Conservation (phyloP, 1,140 invertebrate genomes). For the Drosophila sproati region DNA sequence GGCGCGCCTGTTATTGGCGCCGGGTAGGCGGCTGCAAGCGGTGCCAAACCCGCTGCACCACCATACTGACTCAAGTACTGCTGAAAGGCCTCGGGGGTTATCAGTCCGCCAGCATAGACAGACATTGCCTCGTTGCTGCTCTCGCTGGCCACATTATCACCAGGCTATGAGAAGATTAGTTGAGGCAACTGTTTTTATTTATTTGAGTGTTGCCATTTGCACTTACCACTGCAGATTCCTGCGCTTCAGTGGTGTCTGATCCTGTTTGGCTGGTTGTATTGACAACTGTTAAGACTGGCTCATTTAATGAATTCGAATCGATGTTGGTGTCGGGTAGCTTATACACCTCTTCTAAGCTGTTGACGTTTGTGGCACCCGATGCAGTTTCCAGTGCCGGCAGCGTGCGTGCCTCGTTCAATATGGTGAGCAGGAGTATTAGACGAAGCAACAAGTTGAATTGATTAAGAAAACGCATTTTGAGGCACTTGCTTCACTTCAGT, state of each 20-base stretch:
- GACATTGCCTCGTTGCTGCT: conserved; percentile 66
- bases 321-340: conserved; percentile 52
- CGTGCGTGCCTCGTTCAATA: conserved; percentile 14
- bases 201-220: too few relatives aligned
- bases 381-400: conserved; percentile 54
- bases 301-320: conserved; percentile 12
- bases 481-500: conserved; percentile 12
- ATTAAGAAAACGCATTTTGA: conserved; percentile 39
- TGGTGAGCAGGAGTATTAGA: conserved; percentile 39
- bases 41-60: conserved; percentile 56
- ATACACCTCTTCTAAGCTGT: conserved; percentile 61
- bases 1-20: conserved; percentile 51
- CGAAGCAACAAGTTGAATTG: conserved; percentile 19
- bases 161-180: conserved; percentile 24
- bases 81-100: conserved; percentile 78
- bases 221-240: conserved; percentile 54
- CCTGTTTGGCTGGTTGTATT: conserved; percentile 30
- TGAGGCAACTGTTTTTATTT: background rate
- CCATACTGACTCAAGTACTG: conserved; percentile 79
- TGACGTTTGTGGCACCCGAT: conserved; percentile 36
- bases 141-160: conserved; percentile 58
- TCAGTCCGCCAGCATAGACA: conserved; percentile 66
- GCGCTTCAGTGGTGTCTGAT: background rate
- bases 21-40: conserved; percentile 55
- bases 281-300: background rate